phyloP scores from a whole-genome alignment of 2,888 invertebrate genomes.

The Apotomis betuletana region DNA sequence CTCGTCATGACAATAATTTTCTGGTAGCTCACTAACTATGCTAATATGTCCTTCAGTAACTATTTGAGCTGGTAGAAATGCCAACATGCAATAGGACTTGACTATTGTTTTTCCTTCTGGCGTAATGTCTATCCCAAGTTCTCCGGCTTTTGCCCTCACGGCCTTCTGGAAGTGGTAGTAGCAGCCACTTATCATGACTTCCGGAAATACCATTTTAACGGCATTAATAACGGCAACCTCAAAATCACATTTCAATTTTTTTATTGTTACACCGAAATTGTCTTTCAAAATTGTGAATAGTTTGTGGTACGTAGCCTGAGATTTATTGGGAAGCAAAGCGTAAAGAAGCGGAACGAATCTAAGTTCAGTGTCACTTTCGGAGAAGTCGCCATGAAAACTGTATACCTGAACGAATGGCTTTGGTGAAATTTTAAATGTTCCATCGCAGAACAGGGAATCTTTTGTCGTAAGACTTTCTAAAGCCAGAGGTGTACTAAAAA shows the following conservation, averaged over 20 bases:
- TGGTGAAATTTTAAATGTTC: slow-evolving; percentile 7
- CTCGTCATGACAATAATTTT: slow-evolving; percentile 3
- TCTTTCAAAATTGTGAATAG: background rate
- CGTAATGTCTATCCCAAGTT: slow-evolving; percentile 1
- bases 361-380: slow-evolving; percentile 3
- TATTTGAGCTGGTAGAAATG: background rate
- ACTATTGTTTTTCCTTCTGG: background rate
- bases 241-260: slow-evolving; percentile 24
- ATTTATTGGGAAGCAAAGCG: slow-evolving; percentile 5
- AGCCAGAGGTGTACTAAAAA: background rate
- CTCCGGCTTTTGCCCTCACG: slow-evolving; percentile 4
- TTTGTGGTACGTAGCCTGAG: slow-evolving; percentile 3
- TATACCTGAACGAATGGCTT: slow-evolving; percentile 4
- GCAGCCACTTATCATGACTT: slow-evolving; percentile 36
- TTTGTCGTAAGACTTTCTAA: background rate
- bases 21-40: slow-evolving; percentile 1
- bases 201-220: slow-evolving; percentile 34
- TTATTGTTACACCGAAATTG: background rate
- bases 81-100: slow-evolving; percentile 5
- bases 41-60: background rate
- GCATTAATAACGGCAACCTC: slow-evolving; percentile 41
- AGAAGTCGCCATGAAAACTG: slow-evolving; percentile 4
- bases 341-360: slow-evolving; percentile 5
- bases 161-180: slow-evolving; percentile 34
- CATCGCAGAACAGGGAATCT: slow-evolving; percentile 3